These are phyloP conservation scores for Oreohelix idahoensis DNA, from an alignment of 1,140 invertebrate species.

Conservation along the genomic window DNA sequence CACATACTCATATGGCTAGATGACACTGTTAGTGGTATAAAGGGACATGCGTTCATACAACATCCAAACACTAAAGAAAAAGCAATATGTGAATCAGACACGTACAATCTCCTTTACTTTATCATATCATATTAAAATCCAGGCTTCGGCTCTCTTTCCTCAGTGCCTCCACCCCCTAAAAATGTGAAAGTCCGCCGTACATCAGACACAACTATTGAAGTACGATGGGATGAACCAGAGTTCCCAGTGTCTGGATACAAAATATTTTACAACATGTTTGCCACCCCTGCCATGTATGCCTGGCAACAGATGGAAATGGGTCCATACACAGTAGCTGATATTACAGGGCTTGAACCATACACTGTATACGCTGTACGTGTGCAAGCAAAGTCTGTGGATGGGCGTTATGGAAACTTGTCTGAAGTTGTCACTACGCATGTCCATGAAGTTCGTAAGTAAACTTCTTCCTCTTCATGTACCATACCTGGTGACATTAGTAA, in stretches of 20 bases:
- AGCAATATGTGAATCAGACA: too few relatives aligned
- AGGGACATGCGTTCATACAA: too few relatives aligned
- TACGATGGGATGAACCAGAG: conserved; percentile 92
- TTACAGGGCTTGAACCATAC: conserved; percentile 91
- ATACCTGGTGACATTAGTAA: too few relatives aligned
- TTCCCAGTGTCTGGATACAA: conserved; percentile 83
- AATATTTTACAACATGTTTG: conserved; percentile 71
- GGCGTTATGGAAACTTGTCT: conserved; percentile 66
- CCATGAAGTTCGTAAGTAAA: conserved; percentile 38
- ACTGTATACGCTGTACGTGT: conserved; percentile 94
- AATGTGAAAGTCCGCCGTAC: conserved; percentile 80
- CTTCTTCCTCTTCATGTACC: too few relatives aligned
- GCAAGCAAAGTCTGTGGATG: conserved; percentile 63
- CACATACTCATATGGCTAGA: too few relatives aligned
- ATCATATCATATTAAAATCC: too few relatives aligned
- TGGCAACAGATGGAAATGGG: conserved; percentile 68
- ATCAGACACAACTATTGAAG: conserved; percentile 87
- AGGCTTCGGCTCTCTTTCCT: conserved; percentile 29
- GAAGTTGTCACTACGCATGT: conserved; percentile 55
- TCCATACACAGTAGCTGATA: conserved; percentile 76
- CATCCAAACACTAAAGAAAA: too few relatives aligned
- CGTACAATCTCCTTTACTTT: too few relatives aligned
- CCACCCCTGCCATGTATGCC: conserved; percentile 56
- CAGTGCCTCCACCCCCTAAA: conserved; percentile 86
- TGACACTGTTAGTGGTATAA: too few relatives aligned